Percentiles rank a stretch among this genome's conserved stretches.
phyloP scores from a whole-genome alignment of 2,797 vertebrate genomes.

The Catostomus latipinnis region DNA sequence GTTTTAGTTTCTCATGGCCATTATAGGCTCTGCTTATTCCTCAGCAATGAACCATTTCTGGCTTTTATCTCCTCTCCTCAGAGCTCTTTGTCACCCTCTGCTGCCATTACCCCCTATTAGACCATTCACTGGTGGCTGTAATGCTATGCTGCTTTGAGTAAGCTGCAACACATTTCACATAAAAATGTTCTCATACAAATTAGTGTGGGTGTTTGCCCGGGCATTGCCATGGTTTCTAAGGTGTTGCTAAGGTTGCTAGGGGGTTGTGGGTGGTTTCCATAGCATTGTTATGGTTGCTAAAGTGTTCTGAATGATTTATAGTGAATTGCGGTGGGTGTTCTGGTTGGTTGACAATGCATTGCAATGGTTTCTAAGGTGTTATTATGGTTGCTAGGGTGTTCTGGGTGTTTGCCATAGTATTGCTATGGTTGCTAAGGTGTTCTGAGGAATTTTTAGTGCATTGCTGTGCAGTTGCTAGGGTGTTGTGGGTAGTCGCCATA shows the following conservation, averaged over 20 bases:
- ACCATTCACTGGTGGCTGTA: conserved; percentile 38
- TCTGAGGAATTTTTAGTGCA: too few species aligned
- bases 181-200: not conserved
- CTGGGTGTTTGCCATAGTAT: too few species aligned
- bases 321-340: too few species aligned
- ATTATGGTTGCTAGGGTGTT: not conserved
- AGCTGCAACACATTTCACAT: conserved; percentile 16
- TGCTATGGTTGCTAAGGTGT: too few species aligned
- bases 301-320: too few species aligned
- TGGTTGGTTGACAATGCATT: too few species aligned
- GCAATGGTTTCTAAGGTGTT: too few species aligned
- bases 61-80: conserved; percentile 67
- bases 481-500: too few species aligned
- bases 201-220: too few species aligned
- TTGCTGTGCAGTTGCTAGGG: not conserved
- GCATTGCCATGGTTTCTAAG: too few species aligned
- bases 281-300: not conserved
- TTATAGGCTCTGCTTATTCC: conserved; percentile 61
- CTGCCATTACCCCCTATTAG: conserved; percentile 57
- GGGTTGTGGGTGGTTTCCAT: too few species aligned
- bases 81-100: conserved; percentile 42
- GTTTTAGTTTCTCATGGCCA: conserved; percentile 63
- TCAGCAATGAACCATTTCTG: conserved; percentile 63
- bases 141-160: conserved; percentile 31
- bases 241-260: not conserved